Percentiles rank a stretch among this genome's conserved stretches.
Conservation (phyloP, 1,140 invertebrate genomes). For the Sitobion miscanthi region DNA sequence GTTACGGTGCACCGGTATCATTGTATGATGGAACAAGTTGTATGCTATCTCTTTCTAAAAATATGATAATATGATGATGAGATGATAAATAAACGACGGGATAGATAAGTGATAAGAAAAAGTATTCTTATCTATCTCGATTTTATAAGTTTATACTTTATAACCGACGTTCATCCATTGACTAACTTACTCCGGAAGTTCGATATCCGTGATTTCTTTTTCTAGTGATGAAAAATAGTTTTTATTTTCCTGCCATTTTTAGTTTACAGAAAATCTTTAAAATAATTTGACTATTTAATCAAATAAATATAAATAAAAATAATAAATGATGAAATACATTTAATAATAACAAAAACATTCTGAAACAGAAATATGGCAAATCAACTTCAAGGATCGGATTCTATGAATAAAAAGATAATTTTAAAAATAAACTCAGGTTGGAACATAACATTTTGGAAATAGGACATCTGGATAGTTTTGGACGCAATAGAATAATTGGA, state of each 20-base stretch:
- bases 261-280: background rate
- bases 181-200: too few species aligned
- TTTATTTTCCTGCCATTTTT: background rate
- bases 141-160: too few species aligned
- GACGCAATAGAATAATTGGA: background rate
- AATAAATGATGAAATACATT: background rate
- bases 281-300: background rate
- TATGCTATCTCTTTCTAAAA: too few species aligned
- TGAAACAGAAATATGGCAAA: slow-evolving; percentile 6
- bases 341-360: background rate
- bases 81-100: too few species aligned
- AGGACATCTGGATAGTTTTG: background rate
- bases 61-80: too few species aligned
- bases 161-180: too few species aligned
- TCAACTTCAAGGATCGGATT: background rate
- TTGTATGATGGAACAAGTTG: too few species aligned
- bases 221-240: background rate
- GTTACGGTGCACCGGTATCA: too few species aligned
- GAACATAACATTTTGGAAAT: background rate
- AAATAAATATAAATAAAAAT: background rate
- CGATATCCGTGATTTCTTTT: too few species aligned
- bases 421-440: slow-evolving; percentile 11
- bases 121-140: too few species aligned
- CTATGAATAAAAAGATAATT: background rate
- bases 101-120: too few species aligned